Conservation (phyloP, 2,113 vertebrate genomes). For the Takifugu bimaculatus region DNA sequence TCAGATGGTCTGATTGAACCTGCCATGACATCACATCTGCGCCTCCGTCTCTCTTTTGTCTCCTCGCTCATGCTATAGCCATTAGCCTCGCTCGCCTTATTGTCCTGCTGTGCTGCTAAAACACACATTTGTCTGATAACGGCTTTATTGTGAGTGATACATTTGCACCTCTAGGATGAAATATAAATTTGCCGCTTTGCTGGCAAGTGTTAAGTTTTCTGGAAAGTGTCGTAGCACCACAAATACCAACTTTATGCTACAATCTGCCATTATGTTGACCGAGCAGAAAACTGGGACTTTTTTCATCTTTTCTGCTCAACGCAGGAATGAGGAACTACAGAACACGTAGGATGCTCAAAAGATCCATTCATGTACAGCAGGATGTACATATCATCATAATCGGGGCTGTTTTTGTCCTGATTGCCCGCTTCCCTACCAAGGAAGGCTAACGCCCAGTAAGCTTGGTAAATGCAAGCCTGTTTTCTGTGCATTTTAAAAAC, state of each 20-base stretch:
- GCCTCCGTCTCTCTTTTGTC: conserved; percentile 66
- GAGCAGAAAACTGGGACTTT: too few species aligned
- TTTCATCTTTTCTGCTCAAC: too few species aligned
- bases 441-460: too few species aligned
- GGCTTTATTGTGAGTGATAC: conserved; percentile 42
- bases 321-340: too few species aligned
- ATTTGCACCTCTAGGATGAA: conserved; percentile 38
- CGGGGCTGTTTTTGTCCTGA: too few species aligned
- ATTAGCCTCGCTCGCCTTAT: conserved; percentile 52
- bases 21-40: conserved; percentile 61
- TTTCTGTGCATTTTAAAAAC: too few species aligned
- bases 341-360: not conserved
- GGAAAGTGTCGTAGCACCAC: conserved; percentile 43
- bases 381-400: too few species aligned
- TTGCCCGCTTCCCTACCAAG: too few species aligned
- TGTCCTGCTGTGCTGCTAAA: conserved; percentile 48
- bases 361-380: too few species aligned
- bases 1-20: conserved; percentile 65
- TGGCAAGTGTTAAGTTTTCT: conserved; percentile 33
- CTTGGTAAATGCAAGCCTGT: too few species aligned
- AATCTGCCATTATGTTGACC: too few species aligned
- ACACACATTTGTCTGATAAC: conserved; percentile 25
- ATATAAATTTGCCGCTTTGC: conserved; percentile 31
- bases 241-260: conserved; percentile 29
- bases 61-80: conserved; percentile 62